Evolutionary conservation across 2,888 invertebrate species (phyloP).

Genomic region (Globia sparganii): DNA sequence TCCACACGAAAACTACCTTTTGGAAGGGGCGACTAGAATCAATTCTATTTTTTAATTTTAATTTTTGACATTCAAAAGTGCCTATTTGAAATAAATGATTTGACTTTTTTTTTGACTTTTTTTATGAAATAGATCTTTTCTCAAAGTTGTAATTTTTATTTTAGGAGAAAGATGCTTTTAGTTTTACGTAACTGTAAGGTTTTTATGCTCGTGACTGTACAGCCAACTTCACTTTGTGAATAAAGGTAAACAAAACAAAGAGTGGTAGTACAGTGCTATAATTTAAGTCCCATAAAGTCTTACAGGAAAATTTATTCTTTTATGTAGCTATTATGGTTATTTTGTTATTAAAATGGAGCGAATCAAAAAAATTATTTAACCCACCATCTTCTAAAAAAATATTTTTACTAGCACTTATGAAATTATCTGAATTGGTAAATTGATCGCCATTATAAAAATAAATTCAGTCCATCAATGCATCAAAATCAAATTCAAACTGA

Average conservation of each 20-base stretch:
- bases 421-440: not conserved
- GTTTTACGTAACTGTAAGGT: not conserved
- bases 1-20: too few relatives aligned
- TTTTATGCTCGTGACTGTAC: not conserved
- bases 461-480: not conserved
- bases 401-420: not conserved
- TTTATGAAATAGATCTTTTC: not conserved
- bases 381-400: not conserved
- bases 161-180: not conserved
- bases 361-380: not conserved
- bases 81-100: too few relatives aligned
- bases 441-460: not conserved
- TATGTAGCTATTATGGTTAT: too few relatives aligned
- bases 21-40: too few relatives aligned
- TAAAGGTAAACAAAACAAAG: slow-evolving; percentile 37
- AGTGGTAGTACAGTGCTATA: not conserved
- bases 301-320: not conserved
- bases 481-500: too few relatives aligned
- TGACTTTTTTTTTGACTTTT: too few relatives aligned
- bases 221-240: slow-evolving; percentile 15
- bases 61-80: too few relatives aligned
- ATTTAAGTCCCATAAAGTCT: slow-evolving; percentile 18
- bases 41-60: too few relatives aligned
- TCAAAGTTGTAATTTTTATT: not conserved
- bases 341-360: not conserved